These are phyloP conservation scores for Gisinianus flammeolus DNA, from an alignment of 2,888 invertebrate genomes.

Conservation along the genomic window DNA sequence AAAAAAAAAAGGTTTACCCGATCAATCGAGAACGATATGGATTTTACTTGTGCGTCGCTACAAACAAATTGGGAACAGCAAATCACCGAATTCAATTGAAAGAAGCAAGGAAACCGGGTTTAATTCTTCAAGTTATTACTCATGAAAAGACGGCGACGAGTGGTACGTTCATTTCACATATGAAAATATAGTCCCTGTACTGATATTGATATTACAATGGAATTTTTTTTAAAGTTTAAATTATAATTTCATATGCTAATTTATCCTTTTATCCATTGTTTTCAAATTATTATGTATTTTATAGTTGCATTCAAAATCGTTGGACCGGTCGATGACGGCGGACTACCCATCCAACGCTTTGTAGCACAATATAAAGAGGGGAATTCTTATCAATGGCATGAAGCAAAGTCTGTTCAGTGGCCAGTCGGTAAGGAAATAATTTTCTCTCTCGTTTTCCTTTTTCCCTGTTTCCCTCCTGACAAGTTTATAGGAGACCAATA, in stretches of 20 bases:
- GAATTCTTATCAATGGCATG: conserved; percentile 66
- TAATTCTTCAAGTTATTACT: conserved; percentile 71
- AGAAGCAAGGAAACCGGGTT: conserved; percentile 75
- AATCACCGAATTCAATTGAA: conserved; percentile 73
- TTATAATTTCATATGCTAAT: too few species aligned
- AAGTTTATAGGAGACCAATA: background rate
- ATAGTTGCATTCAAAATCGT: conserved; percentile 79
- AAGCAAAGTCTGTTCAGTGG: conserved; percentile 77
- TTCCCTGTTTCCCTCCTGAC: too few species aligned
- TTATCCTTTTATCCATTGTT: too few species aligned
- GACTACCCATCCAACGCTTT: conserved; percentile 76
- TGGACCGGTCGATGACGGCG: conserved; percentile 76
- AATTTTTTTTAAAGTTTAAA: too few species aligned
- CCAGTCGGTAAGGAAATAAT: conserved; percentile 66
- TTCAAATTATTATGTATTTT: too few species aligned
- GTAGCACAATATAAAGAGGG: conserved; percentile 77
- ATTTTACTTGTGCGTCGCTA: conserved; percentile 80
- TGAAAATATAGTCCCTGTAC: too few species aligned
- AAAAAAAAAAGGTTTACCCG: conserved; percentile 68
- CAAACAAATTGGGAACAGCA: conserved; percentile 74
- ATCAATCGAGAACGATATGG: conserved; percentile 72
- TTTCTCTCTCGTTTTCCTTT: background rate
- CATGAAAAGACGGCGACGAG: conserved; percentile 73
- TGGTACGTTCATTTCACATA: too few species aligned
- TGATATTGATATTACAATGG: too few species aligned